phyloP scores from a whole-genome alignment of 1,140 invertebrate genomes.

The Epicauta chinensis region DNA sequence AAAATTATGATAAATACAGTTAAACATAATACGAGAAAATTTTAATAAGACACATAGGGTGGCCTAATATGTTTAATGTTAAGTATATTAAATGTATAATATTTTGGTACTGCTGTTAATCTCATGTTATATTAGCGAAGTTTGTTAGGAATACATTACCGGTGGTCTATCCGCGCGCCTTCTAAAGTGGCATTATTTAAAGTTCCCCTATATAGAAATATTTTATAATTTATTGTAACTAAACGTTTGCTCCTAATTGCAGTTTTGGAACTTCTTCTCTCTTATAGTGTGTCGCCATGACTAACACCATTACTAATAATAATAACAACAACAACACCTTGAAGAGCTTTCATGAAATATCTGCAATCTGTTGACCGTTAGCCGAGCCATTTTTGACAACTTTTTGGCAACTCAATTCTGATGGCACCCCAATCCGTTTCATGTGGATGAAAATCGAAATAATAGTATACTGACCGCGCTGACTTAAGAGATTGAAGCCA shows the following conservation, averaged over 20 bases:
- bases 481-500: too few relatives aligned
- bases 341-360: too few relatives aligned
- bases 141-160: constrained; percentile 38
- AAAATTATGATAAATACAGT: not conserved
- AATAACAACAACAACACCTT: too few relatives aligned
- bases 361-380: too few relatives aligned
- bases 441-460: too few relatives aligned
- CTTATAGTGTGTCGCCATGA: not conserved
- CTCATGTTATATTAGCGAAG: constrained; percentile 39
- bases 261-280: constrained; percentile 31
- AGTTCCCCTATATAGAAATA: constrained; percentile 40
- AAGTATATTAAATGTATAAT: constrained; percentile 14
- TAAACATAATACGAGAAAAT: constrained; percentile 7
- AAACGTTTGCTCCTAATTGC: constrained; percentile 39
- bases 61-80: too few relatives aligned
- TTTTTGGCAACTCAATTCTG: too few relatives aligned
- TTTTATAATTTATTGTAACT: constrained; percentile 37
- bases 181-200: constrained; percentile 39
- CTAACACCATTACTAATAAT: too few relatives aligned
- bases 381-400: too few relatives aligned
- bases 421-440: too few relatives aligned
- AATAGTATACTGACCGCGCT: too few relatives aligned
- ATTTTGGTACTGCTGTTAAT: constrained; percentile 31
- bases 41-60: too few relatives aligned
- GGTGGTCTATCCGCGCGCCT: constrained; percentile 20